phyloP scores from a whole-genome alignment of 2,113 vertebrate genomes.

The Sciurus niger region DNA sequence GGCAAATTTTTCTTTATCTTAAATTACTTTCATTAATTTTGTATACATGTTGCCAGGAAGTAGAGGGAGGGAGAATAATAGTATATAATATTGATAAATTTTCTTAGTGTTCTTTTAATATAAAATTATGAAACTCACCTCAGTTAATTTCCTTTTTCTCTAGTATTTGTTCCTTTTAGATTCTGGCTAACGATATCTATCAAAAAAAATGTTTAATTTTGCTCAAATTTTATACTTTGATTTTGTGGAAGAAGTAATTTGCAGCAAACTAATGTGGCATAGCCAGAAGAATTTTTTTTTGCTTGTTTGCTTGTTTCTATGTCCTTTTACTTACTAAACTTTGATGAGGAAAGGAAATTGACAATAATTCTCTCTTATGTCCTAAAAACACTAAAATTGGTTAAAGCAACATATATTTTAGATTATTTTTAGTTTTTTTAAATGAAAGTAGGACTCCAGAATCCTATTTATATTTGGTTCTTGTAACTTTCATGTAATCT shows the following conservation, averaged over 20 bases:
- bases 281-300: not conserved
- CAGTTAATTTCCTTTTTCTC: not conserved
- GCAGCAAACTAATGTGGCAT: not conserved
- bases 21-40: not conserved
- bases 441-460: not conserved
- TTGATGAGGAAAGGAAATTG: not conserved
- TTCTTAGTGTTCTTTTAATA: not conserved
- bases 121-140: not conserved
- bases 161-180: not conserved
- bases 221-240: not conserved
- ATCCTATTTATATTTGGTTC: not conserved
- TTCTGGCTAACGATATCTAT: not conserved
- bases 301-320: not conserved
- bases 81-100: not conserved
- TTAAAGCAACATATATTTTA: not conserved
- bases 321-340: not conserved
- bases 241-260: not conserved
- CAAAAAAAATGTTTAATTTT: not conserved
- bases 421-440: not conserved
- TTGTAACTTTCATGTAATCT: not conserved
- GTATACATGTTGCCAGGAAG: not conserved
- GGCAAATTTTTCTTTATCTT: not conserved
- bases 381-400: not conserved
- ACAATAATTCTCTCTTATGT: not conserved
- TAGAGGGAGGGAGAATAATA: rapidly evolving